These are phyloP conservation scores for Apodemia duryi DNA, from an alignment of 2,888 invertebrate genomes.

Conservation along the genomic window DNA sequence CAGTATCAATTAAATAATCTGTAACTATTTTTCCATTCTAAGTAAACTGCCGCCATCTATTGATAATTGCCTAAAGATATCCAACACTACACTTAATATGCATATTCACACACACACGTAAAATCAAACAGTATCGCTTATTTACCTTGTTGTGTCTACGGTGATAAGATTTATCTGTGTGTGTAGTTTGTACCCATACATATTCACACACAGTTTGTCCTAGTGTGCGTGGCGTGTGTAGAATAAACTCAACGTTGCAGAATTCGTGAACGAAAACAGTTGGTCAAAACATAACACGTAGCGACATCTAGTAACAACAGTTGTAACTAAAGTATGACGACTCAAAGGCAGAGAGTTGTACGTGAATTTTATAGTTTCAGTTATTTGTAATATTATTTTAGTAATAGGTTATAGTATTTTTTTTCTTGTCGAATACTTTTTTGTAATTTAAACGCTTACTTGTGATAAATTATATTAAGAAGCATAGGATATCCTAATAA, in stretches of 20 bases:
- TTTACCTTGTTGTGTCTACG: constrained; percentile 11
- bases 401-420: no score
- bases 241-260: constrained; percentile 24
- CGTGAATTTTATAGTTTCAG: constrained; percentile 33
- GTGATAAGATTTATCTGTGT: constrained; percentile 10
- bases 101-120: constrained; percentile 20
- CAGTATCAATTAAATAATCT: background rate
- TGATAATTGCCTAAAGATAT: constrained; percentile 21
- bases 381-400: constrained; percentile 12
- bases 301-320: constrained; percentile 59
- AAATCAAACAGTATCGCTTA: constrained; percentile 4
- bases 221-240: constrained; percentile 35
- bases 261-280: constrained; percentile 11
- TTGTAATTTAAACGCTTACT: no score
- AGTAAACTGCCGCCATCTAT: constrained; percentile 53
- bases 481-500: no score
- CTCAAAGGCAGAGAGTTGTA: constrained; percentile 45
- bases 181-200: background rate
- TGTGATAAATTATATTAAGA: no score
- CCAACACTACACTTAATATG: constrained; percentile 21
- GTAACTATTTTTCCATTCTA: constrained; percentile 9
- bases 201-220: constrained; percentile 34
- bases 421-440: no score
- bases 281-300: constrained; percentile 33
- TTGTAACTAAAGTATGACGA: constrained; percentile 42